Conservation (phyloP, 2,888 invertebrate species). For the Phania funesta region DNA sequence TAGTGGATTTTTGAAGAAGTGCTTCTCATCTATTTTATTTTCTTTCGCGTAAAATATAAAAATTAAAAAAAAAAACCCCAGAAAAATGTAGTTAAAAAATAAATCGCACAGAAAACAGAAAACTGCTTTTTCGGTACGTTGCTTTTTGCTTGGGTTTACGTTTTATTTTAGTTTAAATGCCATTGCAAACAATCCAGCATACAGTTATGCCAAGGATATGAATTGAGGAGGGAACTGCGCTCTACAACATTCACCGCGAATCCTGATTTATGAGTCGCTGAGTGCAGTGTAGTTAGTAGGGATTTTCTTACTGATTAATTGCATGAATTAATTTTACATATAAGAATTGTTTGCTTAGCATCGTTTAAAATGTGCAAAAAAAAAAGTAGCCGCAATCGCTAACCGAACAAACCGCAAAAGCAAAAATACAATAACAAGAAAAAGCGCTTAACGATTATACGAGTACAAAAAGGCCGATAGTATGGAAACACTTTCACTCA, state of each 20-base stretch:
- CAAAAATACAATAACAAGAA: conserved; percentile 12
- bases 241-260: conserved; percentile 55
- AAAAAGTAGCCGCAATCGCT: conserved; percentile 45
- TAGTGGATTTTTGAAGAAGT: conserved; percentile 18
- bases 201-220: neutral
- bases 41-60: conserved; percentile 16
- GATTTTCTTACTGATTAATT: conserved; percentile 66
- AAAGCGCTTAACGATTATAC: neutral
- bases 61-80: neutral
- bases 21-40: conserved; percentile 8
- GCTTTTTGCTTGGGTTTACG: neutral
- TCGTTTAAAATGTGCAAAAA: conserved; percentile 43
- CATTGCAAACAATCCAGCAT: conserved; percentile 31
- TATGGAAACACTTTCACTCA: neutral
- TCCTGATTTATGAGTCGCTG: conserved; percentile 66
- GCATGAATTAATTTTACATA: conserved; percentile 64
- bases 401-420: conserved; percentile 58
- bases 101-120: conserved; percentile 7
- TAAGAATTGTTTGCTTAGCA: conserved; percentile 64
- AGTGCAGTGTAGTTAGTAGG: conserved; percentile 63
- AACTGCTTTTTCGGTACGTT: conserved; percentile 11
- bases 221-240: neutral
- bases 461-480: neutral
- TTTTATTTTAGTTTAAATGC: neutral
- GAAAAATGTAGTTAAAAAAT: neutral